Conservation (phyloP, 2,797 vertebrate genomes). For the Sandelia bainsii region DNA sequence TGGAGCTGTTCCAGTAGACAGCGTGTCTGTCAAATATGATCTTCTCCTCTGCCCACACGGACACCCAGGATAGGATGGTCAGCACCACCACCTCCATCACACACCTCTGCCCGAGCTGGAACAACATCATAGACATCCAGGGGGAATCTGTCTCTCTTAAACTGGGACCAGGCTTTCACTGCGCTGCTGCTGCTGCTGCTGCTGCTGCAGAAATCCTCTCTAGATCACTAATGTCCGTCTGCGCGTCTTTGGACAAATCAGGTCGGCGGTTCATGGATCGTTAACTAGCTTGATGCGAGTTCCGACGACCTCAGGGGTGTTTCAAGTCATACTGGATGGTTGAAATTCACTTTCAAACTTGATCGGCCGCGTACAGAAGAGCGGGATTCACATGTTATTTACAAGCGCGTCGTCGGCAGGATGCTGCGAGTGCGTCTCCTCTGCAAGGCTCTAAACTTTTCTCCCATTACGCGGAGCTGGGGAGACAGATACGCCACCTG, state of each 20-base stretch:
- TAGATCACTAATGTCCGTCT: conserved; percentile 70
- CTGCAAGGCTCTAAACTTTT: conserved; percentile 77
- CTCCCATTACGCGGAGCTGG: conserved; percentile 76
- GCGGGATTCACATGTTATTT: conserved; percentile 60
- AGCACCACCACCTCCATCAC: conserved; percentile 88
- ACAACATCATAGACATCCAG: conserved; percentile 75
- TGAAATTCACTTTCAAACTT: conserved; percentile 57
- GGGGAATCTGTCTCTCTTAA: conserved; percentile 22
- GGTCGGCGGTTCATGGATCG: conserved; percentile 53
- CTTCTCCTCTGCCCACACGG: conserved; percentile 93
- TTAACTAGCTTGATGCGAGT: conserved; percentile 46
- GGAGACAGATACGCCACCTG: conserved; percentile 44
- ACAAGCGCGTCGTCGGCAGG: conserved; percentile 27
- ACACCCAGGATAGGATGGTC: conserved; percentile 88
- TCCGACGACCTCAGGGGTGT: conserved; percentile 27
- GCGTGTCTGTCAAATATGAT: conserved; percentile 93
- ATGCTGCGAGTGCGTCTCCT: conserved; percentile 62
- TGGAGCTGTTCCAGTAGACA: conserved; percentile 98
- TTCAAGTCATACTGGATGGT: conserved; percentile 73
- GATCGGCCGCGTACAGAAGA: background rate
- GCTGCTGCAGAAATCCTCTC: conserved; percentile 67
- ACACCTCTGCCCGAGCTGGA: conserved; percentile 75
- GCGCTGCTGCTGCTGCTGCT: conserved; percentile 28
- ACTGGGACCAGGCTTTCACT: conserved; percentile 48
- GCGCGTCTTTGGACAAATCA: conserved; percentile 53